Percentiles rank a stretch among this genome's conserved stretches.
Conservation (phyloP, 2,113 vertebrate genomes). For the Equus quagga region DNA sequence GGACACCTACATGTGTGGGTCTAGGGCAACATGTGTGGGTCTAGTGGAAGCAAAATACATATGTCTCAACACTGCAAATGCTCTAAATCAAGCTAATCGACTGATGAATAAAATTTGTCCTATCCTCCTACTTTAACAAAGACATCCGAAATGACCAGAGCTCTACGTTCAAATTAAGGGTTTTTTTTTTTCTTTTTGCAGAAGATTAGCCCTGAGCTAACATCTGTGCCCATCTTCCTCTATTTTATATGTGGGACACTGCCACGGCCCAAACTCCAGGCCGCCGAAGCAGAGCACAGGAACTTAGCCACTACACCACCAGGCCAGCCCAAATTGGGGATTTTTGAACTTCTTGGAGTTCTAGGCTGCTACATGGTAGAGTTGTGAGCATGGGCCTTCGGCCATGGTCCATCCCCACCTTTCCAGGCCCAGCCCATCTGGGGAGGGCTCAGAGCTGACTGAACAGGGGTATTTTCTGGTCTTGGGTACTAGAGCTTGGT, state of each 20-base stretch:
- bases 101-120: not conserved
- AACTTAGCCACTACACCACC: too few species aligned
- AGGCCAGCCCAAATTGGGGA: not conserved
- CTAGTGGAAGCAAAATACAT: not conserved
- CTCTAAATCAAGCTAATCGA: not conserved
- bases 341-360: too few species aligned
- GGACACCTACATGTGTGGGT: too few species aligned
- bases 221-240: too few species aligned
- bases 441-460: not conserved
- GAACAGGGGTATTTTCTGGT: not conserved
- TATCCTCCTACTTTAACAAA: not conserved
- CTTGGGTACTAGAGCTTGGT: not conserved
- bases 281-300: too few species aligned
- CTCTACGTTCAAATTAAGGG: not conserved
- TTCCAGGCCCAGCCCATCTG: not conserved
- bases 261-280: too few species aligned
- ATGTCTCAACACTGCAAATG: too few species aligned
- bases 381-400: accelerated
- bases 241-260: too few species aligned
- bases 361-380: not conserved
- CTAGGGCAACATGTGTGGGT: not conserved
- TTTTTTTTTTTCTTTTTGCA: too few species aligned
- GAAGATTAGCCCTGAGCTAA: too few species aligned
- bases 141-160: not conserved
- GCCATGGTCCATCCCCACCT: not conserved